phyloP scores from a whole-genome alignment of 2,888 invertebrate genomes.

The Oegoconia quadripuncta region DNA sequence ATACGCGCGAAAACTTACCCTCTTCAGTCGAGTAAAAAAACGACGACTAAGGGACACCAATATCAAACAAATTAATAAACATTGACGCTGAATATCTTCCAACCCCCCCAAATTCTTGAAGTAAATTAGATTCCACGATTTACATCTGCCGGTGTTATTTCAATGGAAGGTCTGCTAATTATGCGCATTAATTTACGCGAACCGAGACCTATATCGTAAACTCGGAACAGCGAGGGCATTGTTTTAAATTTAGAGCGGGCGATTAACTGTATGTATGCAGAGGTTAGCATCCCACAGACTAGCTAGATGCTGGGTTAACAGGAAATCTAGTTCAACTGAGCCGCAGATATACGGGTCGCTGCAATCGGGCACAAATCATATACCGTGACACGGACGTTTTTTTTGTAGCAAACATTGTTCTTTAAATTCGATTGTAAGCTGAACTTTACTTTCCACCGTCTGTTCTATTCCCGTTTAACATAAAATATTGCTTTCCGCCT shows the following conservation, averaged over 20 bases:
- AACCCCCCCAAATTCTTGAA: too few species aligned
- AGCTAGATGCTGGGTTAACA: too few species aligned
- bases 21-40: too few species aligned
- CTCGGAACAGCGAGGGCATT: slow-evolving; percentile 35
- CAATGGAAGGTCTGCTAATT: slow-evolving; percentile 10
- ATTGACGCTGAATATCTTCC: too few species aligned
- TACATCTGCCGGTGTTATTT: slow-evolving; percentile 4
- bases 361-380: too few species aligned
- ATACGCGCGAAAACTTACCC: too few species aligned
- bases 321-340: too few species aligned
- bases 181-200: slow-evolving; percentile 17
- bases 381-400: too few species aligned
- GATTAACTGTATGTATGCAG: slow-evolving; percentile 30
- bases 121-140: background rate
- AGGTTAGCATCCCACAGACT: slow-evolving; percentile 14
- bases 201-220: slow-evolving; percentile 27
- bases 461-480: slow-evolving; percentile 10
- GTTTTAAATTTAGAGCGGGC: slow-evolving; percentile 46
- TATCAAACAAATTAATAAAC: too few species aligned
- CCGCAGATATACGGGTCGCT: too few species aligned
- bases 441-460: slow-evolving; percentile 3
- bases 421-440: background rate
- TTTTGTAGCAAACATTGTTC: background rate
- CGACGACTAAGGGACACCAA: too few species aligned
- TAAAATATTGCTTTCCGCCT: slow-evolving; percentile 3